Conservation (phyloP, 1,140 invertebrate genomes). For the Tribolium castaneum region DNA sequence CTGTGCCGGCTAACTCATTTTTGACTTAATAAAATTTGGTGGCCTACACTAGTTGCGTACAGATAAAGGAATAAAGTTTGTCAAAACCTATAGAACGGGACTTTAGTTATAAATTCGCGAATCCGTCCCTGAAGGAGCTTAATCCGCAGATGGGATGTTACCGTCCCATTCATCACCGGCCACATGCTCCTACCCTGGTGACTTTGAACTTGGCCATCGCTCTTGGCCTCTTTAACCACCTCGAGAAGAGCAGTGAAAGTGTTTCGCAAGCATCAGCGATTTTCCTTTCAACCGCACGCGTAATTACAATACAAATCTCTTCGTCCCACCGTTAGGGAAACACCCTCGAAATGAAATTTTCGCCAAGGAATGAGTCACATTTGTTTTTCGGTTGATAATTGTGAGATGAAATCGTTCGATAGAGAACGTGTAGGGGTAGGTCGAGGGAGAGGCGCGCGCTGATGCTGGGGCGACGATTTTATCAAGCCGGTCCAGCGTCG, state of each 20-base stretch:
- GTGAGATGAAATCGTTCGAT: slow-evolving; percentile 13
- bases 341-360: slow-evolving; percentile 1
- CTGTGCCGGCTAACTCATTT: too few relatives aligned
- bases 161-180: neutral
- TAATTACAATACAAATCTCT: slow-evolving; percentile 1
- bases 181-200: neutral
- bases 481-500: slow-evolving; percentile 46
- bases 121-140: neutral
- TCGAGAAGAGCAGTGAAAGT: slow-evolving; percentile 29
- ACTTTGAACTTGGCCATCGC: slow-evolving; percentile 40
- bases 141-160: neutral
- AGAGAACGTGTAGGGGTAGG: slow-evolving; percentile 48
- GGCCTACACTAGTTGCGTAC: too few relatives aligned
- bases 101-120: neutral
- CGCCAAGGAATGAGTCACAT: slow-evolving; percentile 16
- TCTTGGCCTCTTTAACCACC: slow-evolving; percentile 41
- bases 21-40: too few relatives aligned
- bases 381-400: slow-evolving; percentile 23
- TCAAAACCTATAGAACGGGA: too few relatives aligned
- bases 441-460: slow-evolving; percentile 47
- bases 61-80: too few relatives aligned
- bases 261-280: slow-evolving; percentile 27
- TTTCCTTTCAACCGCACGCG: slow-evolving; percentile 10
- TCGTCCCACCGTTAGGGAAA: neutral
- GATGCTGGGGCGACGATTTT: slow-evolving; percentile 25